Evolutionary conservation across 92 coral and sea anemone genomes (phyloP), one percentile per base, ranked within the genome.

Genomic region (Siderastrea siderea): DNA sequence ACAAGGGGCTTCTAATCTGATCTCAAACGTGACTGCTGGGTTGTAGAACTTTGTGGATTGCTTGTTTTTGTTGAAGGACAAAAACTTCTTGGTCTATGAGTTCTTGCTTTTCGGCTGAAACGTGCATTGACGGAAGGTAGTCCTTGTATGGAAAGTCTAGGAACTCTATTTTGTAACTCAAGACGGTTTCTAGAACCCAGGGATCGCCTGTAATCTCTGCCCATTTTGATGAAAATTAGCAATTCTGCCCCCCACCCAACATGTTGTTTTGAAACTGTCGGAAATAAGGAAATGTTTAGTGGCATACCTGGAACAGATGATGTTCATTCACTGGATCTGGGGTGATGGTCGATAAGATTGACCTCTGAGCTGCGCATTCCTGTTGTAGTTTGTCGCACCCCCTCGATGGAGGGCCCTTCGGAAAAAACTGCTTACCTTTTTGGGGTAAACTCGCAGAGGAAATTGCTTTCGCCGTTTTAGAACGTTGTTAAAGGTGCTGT

Each of bases 391-490:
- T 55, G 55, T 73, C 59, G 87, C 90, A 62, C 90, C 90, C 83
- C 86, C 86, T 50, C 86, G n/a, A n/a, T n/a, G n/a, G n/a, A n/a
- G n/a, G n/a, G n/a, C n/a, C n/a, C n/a, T n/a, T n/a, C n/a, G n/a
- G n/a, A 63, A 66, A 66, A 66, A 66, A 66, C 83, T 17, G 60
- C 55, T 74, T 65, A 7, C 62, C 49, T 78, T 65, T 61, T 3
- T 7, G 46, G 52, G 47, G 4, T 7, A 87, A 87, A 70, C 46
- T 76, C 3, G 90, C 90, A 7, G 71, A 79, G 68, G 86, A 80
- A 19, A 79, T 87, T 45, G 90, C 87, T 48, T 87, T 80, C 2
- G 86, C 90, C 7, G 90, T 87, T 68, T 87, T 87, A 16, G 87
- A 19, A 10, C 90, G 55, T 19, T 79, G 79, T 38, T 87, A 49